Conservation (phyloP, 2,797 vertebrate genomes). For the Sebastes matsubarae region DNA sequence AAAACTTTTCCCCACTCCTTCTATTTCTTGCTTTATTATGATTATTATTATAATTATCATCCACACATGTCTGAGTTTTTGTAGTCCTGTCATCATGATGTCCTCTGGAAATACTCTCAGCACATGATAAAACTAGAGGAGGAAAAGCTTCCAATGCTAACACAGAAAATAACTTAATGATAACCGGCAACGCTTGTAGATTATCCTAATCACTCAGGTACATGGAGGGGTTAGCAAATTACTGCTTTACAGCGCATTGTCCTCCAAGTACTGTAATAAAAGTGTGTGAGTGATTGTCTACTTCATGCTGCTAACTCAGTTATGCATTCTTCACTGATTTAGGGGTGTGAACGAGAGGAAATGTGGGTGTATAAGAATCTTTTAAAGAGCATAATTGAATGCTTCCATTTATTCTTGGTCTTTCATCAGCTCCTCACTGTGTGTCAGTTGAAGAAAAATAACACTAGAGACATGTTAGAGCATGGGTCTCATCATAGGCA, state of each 20-base stretch:
- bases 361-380: background rate
- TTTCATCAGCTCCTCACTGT: constrained; percentile 30
- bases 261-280: constrained; percentile 14
- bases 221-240: constrained; percentile 7
- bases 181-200: background rate
- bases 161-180: background rate
- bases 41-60: background rate
- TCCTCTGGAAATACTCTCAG: background rate
- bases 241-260: constrained; percentile 10
- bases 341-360: constrained; percentile 7
- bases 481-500: constrained; percentile 9
- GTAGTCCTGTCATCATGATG: background rate
- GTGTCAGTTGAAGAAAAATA: constrained; percentile 32
- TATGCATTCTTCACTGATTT: constrained; percentile 12
- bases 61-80: background rate
- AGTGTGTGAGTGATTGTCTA: constrained; percentile 21
- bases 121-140: background rate
- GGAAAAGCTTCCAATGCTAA: background rate
- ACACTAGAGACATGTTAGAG: constrained; percentile 37
- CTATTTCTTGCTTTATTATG: background rate
- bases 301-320: constrained; percentile 2
- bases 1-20: background rate
- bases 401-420: constrained; percentile 3
- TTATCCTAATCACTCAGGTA: constrained; percentile 15
- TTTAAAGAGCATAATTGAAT: constrained; percentile 19